A percentile compares a stretch with the other conserved stretches of the same genome.
Evolutionary conservation across 2,888 invertebrate species (phyloP).

Genomic region (Zygothrica quintamaculata): DNA sequence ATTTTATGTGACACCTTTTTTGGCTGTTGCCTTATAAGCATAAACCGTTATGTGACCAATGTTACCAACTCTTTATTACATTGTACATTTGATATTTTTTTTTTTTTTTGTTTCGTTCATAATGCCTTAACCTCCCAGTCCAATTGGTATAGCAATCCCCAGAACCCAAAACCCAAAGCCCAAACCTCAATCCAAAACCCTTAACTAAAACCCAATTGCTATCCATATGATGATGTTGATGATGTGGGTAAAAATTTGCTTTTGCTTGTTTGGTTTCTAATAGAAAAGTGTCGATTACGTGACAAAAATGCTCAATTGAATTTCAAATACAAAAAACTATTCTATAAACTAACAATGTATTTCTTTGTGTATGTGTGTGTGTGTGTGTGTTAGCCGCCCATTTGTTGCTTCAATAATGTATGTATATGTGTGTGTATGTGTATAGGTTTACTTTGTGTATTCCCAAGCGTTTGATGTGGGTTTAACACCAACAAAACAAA

Average conservation of each 20-base stretch:
- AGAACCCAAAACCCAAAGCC: constrained; percentile 16
- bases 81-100: constrained; percentile 47
- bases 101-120: no score
- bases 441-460: constrained; percentile 18
- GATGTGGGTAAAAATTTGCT: constrained; percentile 69
- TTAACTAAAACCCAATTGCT: background rate
- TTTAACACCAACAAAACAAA: constrained; percentile 28
- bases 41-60: constrained; percentile 68
- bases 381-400: constrained; percentile 30
- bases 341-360: background rate
- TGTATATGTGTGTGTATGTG: constrained; percentile 31
- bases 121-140: constrained; percentile 26
- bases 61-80: background rate
- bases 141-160: constrained; percentile 1
- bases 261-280: constrained; percentile 62
- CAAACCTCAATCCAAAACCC: constrained; percentile 1
- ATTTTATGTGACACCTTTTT: constrained; percentile 66
- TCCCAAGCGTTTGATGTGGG: constrained; percentile 67
- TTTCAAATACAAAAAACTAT: constrained; percentile 64
- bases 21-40: constrained; percentile 53
- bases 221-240: constrained; percentile 34
- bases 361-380: no score
- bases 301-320: constrained; percentile 79
- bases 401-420: constrained; percentile 78
- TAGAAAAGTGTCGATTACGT: constrained; percentile 76